A percentile compares a stretch with the other conserved stretches of the same genome.
Evolutionary conservation across 2,797 vertebrate genomes (phyloP).

Genomic region (Natrix natrix): DNA sequence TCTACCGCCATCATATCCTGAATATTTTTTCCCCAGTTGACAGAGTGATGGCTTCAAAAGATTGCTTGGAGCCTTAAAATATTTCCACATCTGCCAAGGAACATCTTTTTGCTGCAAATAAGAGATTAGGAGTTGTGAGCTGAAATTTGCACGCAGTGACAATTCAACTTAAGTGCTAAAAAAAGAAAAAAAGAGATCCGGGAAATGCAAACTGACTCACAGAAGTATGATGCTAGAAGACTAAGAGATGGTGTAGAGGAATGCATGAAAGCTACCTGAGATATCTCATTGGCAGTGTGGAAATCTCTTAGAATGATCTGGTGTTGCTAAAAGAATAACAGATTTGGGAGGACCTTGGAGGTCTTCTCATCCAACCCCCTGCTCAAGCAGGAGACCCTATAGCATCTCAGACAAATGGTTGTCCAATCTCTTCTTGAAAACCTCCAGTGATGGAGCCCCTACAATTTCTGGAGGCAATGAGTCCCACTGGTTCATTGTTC

Average conservation of each 20-base stretch:
- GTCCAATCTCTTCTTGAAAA: neutral
- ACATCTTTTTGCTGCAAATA: neutral
- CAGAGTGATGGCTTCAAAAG: neutral
- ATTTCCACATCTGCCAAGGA: neutral
- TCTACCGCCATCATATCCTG: neutral
- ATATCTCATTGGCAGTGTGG: neutral
- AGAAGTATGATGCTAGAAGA: neutral
- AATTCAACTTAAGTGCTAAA: neutral
- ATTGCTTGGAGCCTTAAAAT: neutral
- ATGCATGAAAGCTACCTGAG: neutral
- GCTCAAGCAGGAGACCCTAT: neutral
- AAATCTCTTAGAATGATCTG: neutral
- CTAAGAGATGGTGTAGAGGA: neutral
- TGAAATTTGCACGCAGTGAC: neutral
- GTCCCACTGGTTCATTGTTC: neutral
- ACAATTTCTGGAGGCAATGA: neutral
- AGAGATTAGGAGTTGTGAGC: neutral
- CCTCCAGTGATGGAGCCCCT: neutral
- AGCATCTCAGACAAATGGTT: neutral
- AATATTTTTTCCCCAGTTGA: neutral
- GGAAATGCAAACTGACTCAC: neutral
- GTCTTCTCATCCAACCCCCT: neutral
- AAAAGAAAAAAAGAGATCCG: neutral
- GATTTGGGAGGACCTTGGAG: neutral
- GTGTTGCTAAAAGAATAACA: neutral